A percentile compares a stretch with the other conserved stretches of the same genome.
Evolutionary conservation across 2,797 vertebrate genomes (phyloP).

Genomic region (Crenuchus spilurus): DNA sequence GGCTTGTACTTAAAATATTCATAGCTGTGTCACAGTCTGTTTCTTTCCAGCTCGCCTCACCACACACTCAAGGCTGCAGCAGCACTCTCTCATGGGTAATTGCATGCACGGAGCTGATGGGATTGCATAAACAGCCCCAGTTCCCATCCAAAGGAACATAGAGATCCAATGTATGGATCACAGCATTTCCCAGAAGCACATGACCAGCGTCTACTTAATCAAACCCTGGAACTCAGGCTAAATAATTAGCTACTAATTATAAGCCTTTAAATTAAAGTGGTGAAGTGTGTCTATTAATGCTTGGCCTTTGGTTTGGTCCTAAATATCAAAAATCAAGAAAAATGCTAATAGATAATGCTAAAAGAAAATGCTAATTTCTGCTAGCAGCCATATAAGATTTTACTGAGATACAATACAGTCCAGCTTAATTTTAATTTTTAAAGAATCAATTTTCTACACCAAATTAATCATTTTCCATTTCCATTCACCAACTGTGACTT

Average conservation of each 20-base stretch:
- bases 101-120: neutral
- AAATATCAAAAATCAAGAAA: too few relatives aligned
- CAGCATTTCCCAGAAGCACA: neutral
- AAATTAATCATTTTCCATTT: too few relatives aligned
- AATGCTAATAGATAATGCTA: too few relatives aligned
- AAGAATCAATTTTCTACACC: too few relatives aligned
- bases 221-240: neutral
- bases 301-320: too few relatives aligned
- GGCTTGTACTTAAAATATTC: slow-evolving; percentile 66
- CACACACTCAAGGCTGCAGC: neutral
- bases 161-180: neutral
- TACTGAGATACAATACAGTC: too few relatives aligned
- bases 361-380: too few relatives aligned
- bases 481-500: too few relatives aligned
- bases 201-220: neutral
- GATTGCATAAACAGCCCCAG: neutral
- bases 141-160: neutral
- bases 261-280: too few relatives aligned
- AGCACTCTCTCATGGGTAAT: neutral
- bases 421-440: too few relatives aligned
- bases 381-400: too few relatives aligned
- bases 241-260: neutral
- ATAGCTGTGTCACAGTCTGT: slow-evolving; percentile 42
- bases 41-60: neutral
- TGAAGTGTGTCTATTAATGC: too few relatives aligned